phyloP scores from a whole-genome alignment of 2,888 invertebrate species.

The Auanema freiburgensis region DNA sequence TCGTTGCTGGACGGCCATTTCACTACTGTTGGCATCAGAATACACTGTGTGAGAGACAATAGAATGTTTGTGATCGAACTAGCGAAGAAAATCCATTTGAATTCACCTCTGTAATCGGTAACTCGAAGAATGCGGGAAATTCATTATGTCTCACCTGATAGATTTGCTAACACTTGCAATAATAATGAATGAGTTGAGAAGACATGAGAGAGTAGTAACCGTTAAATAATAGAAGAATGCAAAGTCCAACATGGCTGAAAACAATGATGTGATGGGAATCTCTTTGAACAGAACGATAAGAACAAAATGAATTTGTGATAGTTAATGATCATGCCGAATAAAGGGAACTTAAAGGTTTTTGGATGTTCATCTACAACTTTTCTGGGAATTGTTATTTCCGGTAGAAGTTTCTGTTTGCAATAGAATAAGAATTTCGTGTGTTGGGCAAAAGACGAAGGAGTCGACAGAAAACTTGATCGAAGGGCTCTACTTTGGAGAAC shows the following conservation, averaged over 20 bases:
- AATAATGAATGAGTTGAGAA: not conserved
- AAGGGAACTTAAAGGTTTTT: too few relatives aligned
- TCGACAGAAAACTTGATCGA: too few relatives aligned
- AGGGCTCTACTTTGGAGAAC: too few relatives aligned
- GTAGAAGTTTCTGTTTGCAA: too few relatives aligned
- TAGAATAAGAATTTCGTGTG: too few relatives aligned
- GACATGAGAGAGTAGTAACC: not conserved
- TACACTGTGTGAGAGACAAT: conserved; percentile 5
- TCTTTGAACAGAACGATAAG: too few relatives aligned
- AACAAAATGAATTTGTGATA: too few relatives aligned
- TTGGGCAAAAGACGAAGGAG: too few relatives aligned
- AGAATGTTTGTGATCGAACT: conserved; percentile 12
- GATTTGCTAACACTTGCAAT: not conserved
- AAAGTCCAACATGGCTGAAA: not conserved
- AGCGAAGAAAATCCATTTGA: conserved; percentile 20
- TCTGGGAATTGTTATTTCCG: too few relatives aligned
- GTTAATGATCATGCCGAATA: too few relatives aligned
- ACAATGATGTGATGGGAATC: too few relatives aligned
- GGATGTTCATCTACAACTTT: too few relatives aligned
- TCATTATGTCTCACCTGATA: not conserved
- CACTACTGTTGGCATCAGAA: conserved; percentile 14
- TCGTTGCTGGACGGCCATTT: conserved; percentile 13
- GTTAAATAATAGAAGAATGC: not conserved
- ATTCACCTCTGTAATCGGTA: conserved; percentile 15
- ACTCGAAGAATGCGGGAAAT: not conserved